Evolutionary conservation across 1,140 invertebrate species (phyloP).

Genomic region (Megathymus violae): DNA sequence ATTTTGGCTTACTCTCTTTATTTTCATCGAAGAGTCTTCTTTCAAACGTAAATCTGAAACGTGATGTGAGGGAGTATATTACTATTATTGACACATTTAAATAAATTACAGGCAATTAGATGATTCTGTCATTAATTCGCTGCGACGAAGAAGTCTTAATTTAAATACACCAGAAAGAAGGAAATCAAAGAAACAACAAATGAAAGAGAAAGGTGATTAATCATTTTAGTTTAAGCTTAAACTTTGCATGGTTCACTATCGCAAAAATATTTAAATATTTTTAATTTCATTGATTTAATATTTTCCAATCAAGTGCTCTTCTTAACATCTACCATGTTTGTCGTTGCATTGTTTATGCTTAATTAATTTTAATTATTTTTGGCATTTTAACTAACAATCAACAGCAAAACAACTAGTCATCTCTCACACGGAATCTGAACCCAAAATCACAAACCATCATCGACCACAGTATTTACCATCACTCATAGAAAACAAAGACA

Average conservation of each 20-base stretch:
- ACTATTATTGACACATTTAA: too few species aligned
- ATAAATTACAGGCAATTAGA: conserved; percentile 86
- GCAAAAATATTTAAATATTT: conserved; percentile 4
- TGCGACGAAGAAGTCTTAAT: conserved; percentile 59
- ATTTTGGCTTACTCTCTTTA: too few species aligned
- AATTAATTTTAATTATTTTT: conserved; percentile 35
- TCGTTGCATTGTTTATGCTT: conserved; percentile 23
- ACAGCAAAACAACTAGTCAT: conserved; percentile 59
- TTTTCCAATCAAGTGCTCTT: conserved; percentile 1
- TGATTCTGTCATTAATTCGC: conserved; percentile 87
- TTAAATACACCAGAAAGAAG: conserved; percentile 55
- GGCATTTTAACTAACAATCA: conserved; percentile 61
- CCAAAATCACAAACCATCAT: conserved; percentile 52
- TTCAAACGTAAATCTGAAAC: too few species aligned
- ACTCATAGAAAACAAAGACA: conserved; percentile 66
- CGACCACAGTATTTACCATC: conserved; percentile 51
- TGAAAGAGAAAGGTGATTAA: conserved; percentile 65
- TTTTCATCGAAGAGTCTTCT: too few species aligned
- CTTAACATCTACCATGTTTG: neutral
- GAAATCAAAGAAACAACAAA: conserved; percentile 70
- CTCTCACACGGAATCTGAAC: conserved; percentile 54
- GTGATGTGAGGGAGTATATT: too few species aligned
- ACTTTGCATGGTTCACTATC: conserved; percentile 14
- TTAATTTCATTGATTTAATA: conserved; percentile 7
- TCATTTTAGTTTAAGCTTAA: conserved; percentile 10